A percentile compares a stretch with the other conserved stretches of the same genome.
phyloP scores from a whole-genome alignment of 2,888 invertebrate genomes.

The Heteropelma amictum region DNA sequence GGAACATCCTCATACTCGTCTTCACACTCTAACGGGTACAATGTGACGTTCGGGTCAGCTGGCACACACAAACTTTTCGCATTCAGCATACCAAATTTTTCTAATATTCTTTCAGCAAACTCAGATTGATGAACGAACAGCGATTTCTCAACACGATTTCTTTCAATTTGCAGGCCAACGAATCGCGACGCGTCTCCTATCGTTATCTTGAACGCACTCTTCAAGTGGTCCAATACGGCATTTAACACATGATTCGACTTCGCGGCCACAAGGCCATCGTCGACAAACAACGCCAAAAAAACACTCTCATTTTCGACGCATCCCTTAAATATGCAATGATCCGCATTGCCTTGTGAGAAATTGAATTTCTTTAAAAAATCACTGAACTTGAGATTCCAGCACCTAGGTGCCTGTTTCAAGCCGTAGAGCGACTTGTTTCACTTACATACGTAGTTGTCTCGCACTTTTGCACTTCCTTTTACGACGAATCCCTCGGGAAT shows the following conservation, averaged over 20 bases:
- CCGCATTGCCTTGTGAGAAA: constrained; percentile 18
- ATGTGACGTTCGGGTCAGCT: constrained; percentile 13
- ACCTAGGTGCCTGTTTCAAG: constrained; percentile 47
- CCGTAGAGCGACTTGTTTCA: constrained; percentile 51
- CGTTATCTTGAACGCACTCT: constrained; percentile 50
- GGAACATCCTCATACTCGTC: no score
- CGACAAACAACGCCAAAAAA: constrained; percentile 47
- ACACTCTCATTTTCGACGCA: constrained; percentile 13
- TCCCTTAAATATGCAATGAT: constrained; percentile 35
- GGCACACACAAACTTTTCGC: not conserved
- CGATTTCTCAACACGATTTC: not conserved
- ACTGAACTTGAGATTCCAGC: constrained; percentile 50
- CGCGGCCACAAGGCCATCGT: constrained; percentile 47
- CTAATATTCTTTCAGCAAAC: not conserved
- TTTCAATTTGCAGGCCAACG: not conserved
- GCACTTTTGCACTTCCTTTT: not conserved
- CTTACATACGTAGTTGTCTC: constrained; percentile 28
- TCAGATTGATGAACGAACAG: not conserved
- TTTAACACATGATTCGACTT: constrained; percentile 45
- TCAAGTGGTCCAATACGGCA: constrained; percentile 16
- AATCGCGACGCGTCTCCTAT: not conserved
- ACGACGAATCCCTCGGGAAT: constrained; percentile 6
- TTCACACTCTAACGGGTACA: constrained; percentile 3
- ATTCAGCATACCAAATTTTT: not conserved
- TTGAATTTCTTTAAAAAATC: constrained; percentile 34